phyloP scores from a whole-genome alignment of 2,113 vertebrate genomes.

The Plotosus lineatus region DNA sequence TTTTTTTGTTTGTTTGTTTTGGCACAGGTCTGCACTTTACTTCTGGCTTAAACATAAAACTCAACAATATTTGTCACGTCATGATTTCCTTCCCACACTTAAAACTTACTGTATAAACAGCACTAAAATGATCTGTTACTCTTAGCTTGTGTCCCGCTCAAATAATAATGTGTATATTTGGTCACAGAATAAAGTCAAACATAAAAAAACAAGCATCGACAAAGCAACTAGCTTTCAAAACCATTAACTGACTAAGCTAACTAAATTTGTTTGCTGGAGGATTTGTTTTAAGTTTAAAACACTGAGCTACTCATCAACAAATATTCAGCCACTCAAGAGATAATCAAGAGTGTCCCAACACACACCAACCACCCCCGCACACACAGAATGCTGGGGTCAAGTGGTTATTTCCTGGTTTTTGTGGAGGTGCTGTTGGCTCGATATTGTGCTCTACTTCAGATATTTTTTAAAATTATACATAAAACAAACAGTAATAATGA shows the following conservation, averaged over 20 bases:
- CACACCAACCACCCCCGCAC: no score
- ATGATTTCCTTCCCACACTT: background rate
- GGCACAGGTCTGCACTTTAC: no score
- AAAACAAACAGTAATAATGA: background rate
- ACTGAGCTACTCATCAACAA: background rate
- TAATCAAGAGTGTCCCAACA: background rate
- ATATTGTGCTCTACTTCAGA: background rate
- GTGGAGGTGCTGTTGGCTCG: background rate
- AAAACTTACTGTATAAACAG: background rate
- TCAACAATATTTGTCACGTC: no score
- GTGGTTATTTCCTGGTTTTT: background rate
- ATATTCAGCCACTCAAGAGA: background rate
- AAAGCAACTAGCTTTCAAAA: background rate
- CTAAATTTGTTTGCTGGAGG: background rate
- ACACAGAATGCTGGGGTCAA: background rate
- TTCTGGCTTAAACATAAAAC: no score
- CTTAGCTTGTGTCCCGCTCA: no score
- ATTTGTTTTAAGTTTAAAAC: background rate
- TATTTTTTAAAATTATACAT: background rate
- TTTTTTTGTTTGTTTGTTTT: no score
- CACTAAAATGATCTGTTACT: no score
- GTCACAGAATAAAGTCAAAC: background rate
- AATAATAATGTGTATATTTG: background rate
- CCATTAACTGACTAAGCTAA: background rate
- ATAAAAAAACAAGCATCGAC: background rate